Percentiles rank a stretch among this genome's conserved stretches.
These are phyloP conservation scores for Oligia latruncula DNA, from an alignment of 2,888 invertebrate genomes.

Conservation along the genomic window DNA sequence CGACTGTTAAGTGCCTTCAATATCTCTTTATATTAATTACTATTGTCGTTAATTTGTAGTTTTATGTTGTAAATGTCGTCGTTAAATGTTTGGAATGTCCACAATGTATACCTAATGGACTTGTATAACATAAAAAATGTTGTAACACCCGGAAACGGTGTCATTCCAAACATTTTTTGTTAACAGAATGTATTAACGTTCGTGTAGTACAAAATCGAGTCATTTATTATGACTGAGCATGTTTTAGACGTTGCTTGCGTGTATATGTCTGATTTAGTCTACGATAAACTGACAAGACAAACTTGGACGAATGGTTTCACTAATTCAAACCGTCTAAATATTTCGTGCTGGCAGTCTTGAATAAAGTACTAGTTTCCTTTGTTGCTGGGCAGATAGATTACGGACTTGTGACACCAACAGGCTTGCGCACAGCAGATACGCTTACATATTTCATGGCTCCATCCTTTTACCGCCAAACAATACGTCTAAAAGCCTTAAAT, in stretches of 20 bases:
- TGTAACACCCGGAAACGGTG: not conserved
- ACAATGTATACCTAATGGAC: constrained; percentile 11
- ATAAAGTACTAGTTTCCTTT: constrained; percentile 45
- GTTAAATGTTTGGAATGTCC: constrained; percentile 35
- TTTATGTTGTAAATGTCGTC: constrained; percentile 22
- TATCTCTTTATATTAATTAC: constrained; percentile 45
- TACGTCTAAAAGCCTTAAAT: constrained; percentile 61
- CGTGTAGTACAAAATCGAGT: constrained; percentile 13
- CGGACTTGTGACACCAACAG: constrained; percentile 30
- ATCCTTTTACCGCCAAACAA: constrained; percentile 64
- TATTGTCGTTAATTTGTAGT: constrained; percentile 37
- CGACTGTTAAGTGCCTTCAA: constrained; percentile 24
- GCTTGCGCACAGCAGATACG: constrained; percentile 15
- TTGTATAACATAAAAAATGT: constrained; percentile 1
- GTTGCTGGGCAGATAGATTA: constrained; percentile 41
- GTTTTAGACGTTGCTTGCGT: constrained; percentile 44
- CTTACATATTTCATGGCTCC: constrained; percentile 56
- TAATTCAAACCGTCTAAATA: constrained; percentile 48
- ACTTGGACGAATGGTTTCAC: constrained; percentile 43
- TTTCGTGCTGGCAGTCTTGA: constrained; percentile 32
- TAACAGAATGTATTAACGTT: not conserved
- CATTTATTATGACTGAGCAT: constrained; percentile 46
- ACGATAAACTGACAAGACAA: constrained; percentile 47
- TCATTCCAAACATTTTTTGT: not conserved
- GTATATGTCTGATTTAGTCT: constrained; percentile 41